Percentiles rank a stretch among this genome's conserved stretches.
Conservation (phyloP, 2,113 vertebrate species). For the Nyctereutes procyonoides region DNA sequence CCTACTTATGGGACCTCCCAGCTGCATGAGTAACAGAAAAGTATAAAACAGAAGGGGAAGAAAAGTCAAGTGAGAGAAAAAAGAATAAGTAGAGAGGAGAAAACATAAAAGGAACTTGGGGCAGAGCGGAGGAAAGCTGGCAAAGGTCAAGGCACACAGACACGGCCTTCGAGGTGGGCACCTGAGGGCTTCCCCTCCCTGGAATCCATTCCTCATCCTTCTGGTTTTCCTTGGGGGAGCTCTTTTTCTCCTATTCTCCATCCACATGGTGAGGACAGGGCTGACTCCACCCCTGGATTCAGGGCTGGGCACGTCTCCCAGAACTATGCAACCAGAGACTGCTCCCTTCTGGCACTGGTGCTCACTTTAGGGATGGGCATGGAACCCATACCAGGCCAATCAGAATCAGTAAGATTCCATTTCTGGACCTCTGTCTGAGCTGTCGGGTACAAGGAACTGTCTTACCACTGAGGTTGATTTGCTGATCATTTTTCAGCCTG, state of each 20-base stretch:
- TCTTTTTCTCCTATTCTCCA: not conserved
- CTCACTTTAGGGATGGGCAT: not conserved
- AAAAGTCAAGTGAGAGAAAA: not conserved
- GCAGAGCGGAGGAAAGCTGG: not conserved
- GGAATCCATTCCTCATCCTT: not conserved
- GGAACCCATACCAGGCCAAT: not conserved
- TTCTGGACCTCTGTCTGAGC: not conserved
- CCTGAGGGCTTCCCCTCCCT: not conserved
- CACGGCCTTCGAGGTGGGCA: not conserved
- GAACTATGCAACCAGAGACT: not conserved
- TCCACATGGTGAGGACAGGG: not conserved
- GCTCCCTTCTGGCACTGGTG: not conserved
- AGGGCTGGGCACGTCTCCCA: not conserved
- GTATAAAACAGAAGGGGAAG: not conserved
- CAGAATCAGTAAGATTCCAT: not conserved
- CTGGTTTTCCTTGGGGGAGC: not conserved
- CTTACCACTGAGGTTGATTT: not conserved
- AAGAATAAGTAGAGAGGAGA: not conserved
- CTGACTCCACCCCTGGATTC: not conserved
- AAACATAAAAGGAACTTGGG: not conserved
- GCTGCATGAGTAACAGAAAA: not conserved
- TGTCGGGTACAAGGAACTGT: not conserved
- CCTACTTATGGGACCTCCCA: not conserved
- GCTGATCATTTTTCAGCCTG: not conserved
- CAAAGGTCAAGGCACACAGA: not conserved